Conservation (phyloP, 2,113 vertebrate genomes). For the Grammomys dolichurus region DNA sequence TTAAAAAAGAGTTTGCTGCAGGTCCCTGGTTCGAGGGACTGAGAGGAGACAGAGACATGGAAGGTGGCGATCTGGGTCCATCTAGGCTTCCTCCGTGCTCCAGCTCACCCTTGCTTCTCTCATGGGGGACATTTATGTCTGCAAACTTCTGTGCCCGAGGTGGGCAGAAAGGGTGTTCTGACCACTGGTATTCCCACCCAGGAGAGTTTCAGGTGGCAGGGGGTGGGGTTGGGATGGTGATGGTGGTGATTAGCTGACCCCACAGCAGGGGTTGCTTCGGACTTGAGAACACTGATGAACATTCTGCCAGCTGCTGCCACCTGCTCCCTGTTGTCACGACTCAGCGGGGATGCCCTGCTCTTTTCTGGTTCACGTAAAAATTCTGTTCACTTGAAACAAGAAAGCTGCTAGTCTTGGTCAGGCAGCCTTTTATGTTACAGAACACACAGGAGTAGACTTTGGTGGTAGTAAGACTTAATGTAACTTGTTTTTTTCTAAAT, state of each 20-base stretch:
- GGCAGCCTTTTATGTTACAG: background rate
- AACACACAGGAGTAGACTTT: background rate
- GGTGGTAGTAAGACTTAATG: background rate
- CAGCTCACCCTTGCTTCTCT: background rate
- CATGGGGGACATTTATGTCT: background rate
- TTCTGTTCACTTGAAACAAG: background rate
- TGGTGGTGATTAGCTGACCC: no score
- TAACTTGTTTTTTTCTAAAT: background rate
- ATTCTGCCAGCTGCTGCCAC: no score
- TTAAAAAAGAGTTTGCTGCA: background rate
- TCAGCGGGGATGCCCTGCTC: background rate
- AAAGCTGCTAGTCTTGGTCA: background rate
- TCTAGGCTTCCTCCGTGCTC: background rate
- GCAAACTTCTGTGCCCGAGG: background rate
- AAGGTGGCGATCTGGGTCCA: background rate
- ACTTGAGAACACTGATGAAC: background rate
- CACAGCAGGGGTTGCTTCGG: accelerated
- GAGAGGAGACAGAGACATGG: background rate
- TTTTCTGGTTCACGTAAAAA: background rate
- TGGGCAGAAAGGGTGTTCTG: background rate
- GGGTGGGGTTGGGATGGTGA: background rate
- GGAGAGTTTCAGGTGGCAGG: background rate
- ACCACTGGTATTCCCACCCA: background rate
- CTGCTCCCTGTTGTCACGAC: background rate
- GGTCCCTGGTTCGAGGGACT: no score